Evolutionary conservation across 1,140 invertebrate species (phyloP), one percentile per base, ranked within the genome.

Genomic region (Drosophila pseudoananassae): DNA sequence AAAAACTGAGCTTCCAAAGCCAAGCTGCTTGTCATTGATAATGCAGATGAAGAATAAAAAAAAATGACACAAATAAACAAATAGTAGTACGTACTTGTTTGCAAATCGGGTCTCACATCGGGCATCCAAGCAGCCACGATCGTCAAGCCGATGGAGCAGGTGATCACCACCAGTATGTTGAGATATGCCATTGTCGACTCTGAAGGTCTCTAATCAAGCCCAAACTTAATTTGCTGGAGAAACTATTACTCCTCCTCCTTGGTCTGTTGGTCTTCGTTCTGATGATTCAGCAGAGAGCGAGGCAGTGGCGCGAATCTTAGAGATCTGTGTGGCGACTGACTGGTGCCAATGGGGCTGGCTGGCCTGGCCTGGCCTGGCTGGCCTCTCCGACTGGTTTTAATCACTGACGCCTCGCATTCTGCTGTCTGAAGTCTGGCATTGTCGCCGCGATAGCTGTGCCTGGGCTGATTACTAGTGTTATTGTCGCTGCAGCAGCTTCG

Each of bases 81-180:
- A 66, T 76, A 52, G 58, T 15, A 3, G 9, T 29, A 91, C 90
- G 70, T 90, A 91, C 90, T 90, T 29, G 90, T 72, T 77, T 82
- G 87, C 68, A 91, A 84, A 87, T 91, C 90, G 64, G 90, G 90
- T 50, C 76, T 84, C 58, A 91, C 81, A 83, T 91, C 90, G 71
- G 90, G 90, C 87, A 91, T 91, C 90, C 90, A 91, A 70, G 84
- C 88, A 25, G 10, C 3, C 45, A 49, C 61, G 31, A 9, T 14
- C 12, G 8, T 9, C 25, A 78, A 20, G 31, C 47, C 31, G 9
- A 53, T 27, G 56, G 7, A 15, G 20, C 17, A 60, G 59, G 46
- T 60, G 56, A 58, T 60, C 52, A 58, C 52, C 6, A 45, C 7
- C 40, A 31, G 38, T 29, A 68, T 38, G 64, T 25, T 57, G 31